Base-by-base conservation (phyloP, 2,797 vertebrate species). In the Muscicapa comitata region DNA sequence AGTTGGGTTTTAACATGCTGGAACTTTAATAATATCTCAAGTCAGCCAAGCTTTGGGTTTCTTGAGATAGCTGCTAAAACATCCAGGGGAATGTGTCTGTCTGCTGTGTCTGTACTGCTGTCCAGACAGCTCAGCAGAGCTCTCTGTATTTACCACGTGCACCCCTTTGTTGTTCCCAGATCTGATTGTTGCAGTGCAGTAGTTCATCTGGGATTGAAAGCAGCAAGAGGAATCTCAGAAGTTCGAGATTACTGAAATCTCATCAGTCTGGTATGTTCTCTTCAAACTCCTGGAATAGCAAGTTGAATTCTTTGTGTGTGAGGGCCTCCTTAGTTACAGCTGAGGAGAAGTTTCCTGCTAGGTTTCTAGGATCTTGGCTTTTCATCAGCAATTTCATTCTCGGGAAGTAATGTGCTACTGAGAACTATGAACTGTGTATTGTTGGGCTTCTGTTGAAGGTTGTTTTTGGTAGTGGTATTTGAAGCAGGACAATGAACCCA, bases 221-320 rank as follows among this genome's bases (percentile, higher is more conserved):
- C 87, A 55, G 70, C 72, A 66, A 72, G 84, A 92, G 62, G 70
- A 80, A 53, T 89, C 85, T 79, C 68, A 43, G 58, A 92, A 91
- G 75, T 72, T 92, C 57, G 85, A 63, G 92, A 67, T 58, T 86
- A 43, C 81, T 61, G 90, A 29, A 82, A 82, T 89, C 94, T 94
- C 89, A 91, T 93, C 95, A 21, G 83, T 86, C 85, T 93, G 95
- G 84, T 97, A 96, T 90, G 94, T 94, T 67, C 79, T 83, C 48
- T 90, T 31, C 61, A 53, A 58, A 26, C 86, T 86, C 70, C 73
- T 95, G 75, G 82, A 93, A 86, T 67, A 90, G 63, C 53, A 75
- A 82, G 55, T 31, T 62, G 77, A 86, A 71, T 83, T 94, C 72
- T 80, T 89, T 91, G 31, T 89, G 2, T 63, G 19, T 3, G 5